Conservation (phyloP, 2,888 invertebrate species). For the Entomobrya multifasciata region DNA sequence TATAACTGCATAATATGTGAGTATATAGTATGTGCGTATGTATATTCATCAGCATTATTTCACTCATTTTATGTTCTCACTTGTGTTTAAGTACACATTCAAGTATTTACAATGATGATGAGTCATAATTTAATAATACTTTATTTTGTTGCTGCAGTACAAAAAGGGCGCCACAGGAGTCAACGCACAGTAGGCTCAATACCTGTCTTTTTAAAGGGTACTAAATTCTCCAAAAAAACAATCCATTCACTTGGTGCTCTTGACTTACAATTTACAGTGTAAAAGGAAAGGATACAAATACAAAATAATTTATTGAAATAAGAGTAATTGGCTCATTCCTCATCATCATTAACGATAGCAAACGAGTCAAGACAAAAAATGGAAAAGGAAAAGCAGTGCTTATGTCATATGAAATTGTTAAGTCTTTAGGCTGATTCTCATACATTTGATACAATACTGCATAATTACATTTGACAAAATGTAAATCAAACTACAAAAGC, state of each 20-base stretch:
- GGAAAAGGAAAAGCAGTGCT: neutral
- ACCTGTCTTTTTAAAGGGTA: constrained; percentile 28
- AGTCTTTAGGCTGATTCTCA: neutral
- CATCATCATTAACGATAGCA: neutral
- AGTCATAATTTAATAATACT: constrained; percentile 19
- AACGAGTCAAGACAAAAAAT: neutral
- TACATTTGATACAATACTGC: neutral
- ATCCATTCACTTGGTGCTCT: constrained; percentile 67
- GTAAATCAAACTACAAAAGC: neutral
- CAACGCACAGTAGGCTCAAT: constrained; percentile 18
- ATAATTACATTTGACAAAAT: neutral
- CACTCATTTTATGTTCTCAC: no score
- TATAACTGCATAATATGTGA: no score
- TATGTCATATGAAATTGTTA: neutral
- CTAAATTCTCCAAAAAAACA: neutral
- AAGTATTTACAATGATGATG: neutral
- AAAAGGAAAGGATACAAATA: constrained; percentile 46
- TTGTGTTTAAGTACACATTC: neutral
- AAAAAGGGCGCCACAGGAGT: constrained; percentile 9
- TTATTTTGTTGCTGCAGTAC: neutral
- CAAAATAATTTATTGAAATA: constrained; percentile 44
- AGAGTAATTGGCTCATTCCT: constrained; percentile 53
- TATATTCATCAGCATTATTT: no score
- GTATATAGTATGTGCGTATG: no score
- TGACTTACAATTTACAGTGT: constrained; percentile 39